Percentiles rank a stretch among this genome's conserved stretches.
These are phyloP conservation scores for Drosophila fulvimacula DNA, from an alignment of 2,888 invertebrate genomes.

Conservation along the genomic window DNA sequence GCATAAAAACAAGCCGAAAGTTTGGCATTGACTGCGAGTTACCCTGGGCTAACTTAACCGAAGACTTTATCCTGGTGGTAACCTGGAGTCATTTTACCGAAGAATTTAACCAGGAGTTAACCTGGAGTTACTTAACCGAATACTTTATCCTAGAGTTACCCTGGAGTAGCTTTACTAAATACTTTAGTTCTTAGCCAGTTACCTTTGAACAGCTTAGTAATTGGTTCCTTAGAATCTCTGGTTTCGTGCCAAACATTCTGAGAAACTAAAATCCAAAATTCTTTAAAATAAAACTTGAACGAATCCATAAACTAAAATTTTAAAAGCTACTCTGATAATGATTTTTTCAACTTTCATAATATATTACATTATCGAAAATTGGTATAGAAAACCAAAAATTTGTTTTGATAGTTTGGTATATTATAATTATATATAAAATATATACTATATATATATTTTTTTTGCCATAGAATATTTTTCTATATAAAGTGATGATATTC, in stretches of 20 bases:
- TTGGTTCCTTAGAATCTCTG: not conserved
- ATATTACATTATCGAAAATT: too few species aligned
- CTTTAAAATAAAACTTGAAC: too few species aligned
- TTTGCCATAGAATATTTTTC: too few species aligned
- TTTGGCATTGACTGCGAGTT: not conserved
- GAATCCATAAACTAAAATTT: not conserved
- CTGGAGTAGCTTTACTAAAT: not conserved
- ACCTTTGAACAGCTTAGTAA: not conserved
- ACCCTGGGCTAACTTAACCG: conserved; percentile 1
- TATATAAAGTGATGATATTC: too few species aligned
- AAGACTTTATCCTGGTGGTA: not conserved
- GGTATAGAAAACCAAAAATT: too few species aligned
- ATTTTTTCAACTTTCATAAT: too few species aligned
- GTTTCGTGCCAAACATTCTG: too few species aligned
- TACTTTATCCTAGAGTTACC: not conserved
- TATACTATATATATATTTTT: too few species aligned
- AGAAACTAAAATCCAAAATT: too few species aligned
- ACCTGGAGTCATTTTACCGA: not conserved
- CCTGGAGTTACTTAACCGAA: not conserved
- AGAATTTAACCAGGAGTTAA: conserved; percentile 3
- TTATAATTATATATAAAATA: too few species aligned
- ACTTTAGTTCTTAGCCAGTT: not conserved
- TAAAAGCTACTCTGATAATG: too few species aligned
- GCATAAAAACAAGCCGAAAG: conserved; percentile 15
- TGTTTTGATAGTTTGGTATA: too few species aligned